Base-by-base conservation (phyloP, 2,113 vertebrate species). In the Balaeniceps rex region DNA sequence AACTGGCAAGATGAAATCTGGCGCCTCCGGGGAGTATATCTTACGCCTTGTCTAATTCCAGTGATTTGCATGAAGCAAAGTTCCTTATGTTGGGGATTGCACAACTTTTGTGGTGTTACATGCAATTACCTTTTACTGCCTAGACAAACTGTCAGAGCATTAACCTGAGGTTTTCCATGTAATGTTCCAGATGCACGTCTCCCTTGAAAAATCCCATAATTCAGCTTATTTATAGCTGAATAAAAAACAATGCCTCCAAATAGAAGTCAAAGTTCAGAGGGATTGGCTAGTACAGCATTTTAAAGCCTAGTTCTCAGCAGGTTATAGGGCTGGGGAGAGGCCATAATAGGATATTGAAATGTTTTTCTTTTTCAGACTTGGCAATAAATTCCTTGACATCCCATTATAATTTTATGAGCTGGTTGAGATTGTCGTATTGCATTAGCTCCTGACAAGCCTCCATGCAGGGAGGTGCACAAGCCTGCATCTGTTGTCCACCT, bases 91-190 rank as follows among this genome's bases (percentile, higher is more conserved):
- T 58, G 86, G 36, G 79, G 42, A 75, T 14, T 94, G 93, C 83
- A 52, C 79, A 90, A 63, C 83, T 68, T 68, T 24, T 11, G 63
- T 58, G 52, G 42, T 44, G 60, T 71, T 94, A 54, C 71, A 51
- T 42, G 83, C 79, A 92, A 76, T 79, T 64, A 60, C 88, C 75
- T 95, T 92, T 83, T 83, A 80, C 57, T 86, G 91, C 88, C 93
- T 36, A 36, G 64, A 57, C 46, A 90, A 79, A 76, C 57, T 51
- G n/a, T 63, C 76, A 71, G 88, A 55, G 66, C 83, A 64, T 85
- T 76, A 90, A 88, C 78, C 83, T 78, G 93, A 96, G 79, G 51
- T 88, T 94, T 90, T 92, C 83, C 86, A 72, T 44, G 57, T 47
- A 58, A 47, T 34, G 66, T 54, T 95, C 83, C 91, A 92, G 86